Conservation (phyloP, 2,797 vertebrate species). For the Rallus crepitans region DNA sequence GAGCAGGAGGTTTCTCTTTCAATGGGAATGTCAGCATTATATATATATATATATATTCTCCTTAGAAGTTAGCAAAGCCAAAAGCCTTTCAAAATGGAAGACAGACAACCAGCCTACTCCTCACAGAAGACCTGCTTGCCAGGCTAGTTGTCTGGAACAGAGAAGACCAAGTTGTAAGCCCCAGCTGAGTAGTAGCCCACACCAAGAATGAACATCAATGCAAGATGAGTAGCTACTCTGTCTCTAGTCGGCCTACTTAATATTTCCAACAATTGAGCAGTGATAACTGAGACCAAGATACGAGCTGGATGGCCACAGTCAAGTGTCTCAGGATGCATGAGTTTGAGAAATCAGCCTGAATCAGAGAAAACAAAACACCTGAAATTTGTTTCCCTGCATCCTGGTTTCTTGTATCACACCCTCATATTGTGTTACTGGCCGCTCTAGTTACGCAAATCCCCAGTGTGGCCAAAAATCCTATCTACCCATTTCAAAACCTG, state of each 20-base stretch:
- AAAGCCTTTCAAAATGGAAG: not conserved
- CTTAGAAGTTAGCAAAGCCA: not conserved
- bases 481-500: not conserved
- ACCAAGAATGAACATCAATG: not conserved
- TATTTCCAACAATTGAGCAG: not conserved
- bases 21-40: not conserved
- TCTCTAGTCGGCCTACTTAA: not conserved
- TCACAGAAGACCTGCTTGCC: not conserved
- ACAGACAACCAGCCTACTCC: not conserved
- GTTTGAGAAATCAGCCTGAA: not conserved
- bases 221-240: not conserved
- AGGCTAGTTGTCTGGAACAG: not conserved
- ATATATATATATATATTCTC: not conserved
- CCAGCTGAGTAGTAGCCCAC: not conserved
- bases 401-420: not conserved
- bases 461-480: not conserved
- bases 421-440: not conserved
- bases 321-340: not conserved
- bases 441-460: not conserved
- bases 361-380: not conserved
- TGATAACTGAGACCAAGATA: not conserved
- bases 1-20: not conserved
- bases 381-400: not conserved
- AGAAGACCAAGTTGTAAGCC: not conserved
- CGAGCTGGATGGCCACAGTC: not conserved